Percentiles rank a stretch among this genome's conserved stretches.
phyloP scores from a whole-genome alignment of 2,888 invertebrate genomes.

The Eupeodes luniger region DNA sequence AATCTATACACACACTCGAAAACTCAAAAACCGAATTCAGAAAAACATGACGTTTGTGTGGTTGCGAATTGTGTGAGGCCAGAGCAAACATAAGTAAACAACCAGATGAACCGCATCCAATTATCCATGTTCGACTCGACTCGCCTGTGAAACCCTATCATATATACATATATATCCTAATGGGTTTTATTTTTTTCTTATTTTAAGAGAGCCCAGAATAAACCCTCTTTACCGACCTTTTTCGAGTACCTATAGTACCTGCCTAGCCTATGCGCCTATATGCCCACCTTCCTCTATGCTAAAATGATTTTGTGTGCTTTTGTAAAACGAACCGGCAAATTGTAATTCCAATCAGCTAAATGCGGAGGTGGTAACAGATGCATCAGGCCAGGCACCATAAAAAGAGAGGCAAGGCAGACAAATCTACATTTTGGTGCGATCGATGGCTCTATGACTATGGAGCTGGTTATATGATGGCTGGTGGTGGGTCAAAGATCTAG shows the following conservation, averaged over 20 bases:
- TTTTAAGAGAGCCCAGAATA: neutral
- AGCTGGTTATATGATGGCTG: neutral
- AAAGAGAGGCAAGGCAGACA: slow-evolving; percentile 19
- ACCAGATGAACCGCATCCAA: slow-evolving; percentile 46
- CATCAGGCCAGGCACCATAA: slow-evolving; percentile 13
- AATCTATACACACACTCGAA: neutral
- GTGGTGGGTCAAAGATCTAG: slow-evolving; percentile 74
- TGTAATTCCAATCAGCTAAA: slow-evolving; percentile 73
- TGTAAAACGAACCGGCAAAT: slow-evolving; percentile 66
- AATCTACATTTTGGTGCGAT: slow-evolving; percentile 6
- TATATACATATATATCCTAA: slow-evolving; percentile 15
- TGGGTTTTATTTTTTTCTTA: slow-evolving; percentile 8
- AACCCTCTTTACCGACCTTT: too few relatives aligned
- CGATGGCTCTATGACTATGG: neutral
- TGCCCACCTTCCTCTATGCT: slow-evolving; percentile 1
- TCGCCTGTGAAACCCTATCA: slow-evolving; percentile 15
- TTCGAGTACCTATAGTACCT: too few relatives aligned
- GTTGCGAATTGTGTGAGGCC: neutral
- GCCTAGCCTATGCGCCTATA: too few relatives aligned
- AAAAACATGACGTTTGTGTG: slow-evolving; percentile 3
- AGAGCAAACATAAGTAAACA: slow-evolving; percentile 11
- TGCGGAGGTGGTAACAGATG: slow-evolving; percentile 73
- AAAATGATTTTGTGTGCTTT: slow-evolving; percentile 50
- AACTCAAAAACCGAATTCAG: neutral
- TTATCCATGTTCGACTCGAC: slow-evolving; percentile 30